A percentile compares a stretch with the other conserved stretches of the same genome.
Conservation (phyloP, 1,140 invertebrate genomes). For the Telenomus remus region DNA sequence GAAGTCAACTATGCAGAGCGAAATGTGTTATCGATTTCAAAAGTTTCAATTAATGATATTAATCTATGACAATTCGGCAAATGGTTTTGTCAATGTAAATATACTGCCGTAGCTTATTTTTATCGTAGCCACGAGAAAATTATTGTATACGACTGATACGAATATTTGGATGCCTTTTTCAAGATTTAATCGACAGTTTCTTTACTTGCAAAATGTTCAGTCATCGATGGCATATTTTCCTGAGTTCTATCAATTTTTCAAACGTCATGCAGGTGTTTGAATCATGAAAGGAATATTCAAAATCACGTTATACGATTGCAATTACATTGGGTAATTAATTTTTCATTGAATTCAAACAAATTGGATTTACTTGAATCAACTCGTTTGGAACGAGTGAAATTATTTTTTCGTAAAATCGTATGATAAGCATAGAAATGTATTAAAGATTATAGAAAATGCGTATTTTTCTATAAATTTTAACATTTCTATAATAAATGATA, state of each 20-base stretch:
- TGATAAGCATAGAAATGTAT: constrained; percentile 55
- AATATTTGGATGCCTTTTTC: constrained; percentile 50
- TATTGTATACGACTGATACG: constrained; percentile 54
- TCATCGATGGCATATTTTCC: constrained; percentile 37
- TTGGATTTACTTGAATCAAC: not conserved
- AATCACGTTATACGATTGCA: too few relatives aligned
- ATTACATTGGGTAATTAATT: too few relatives aligned
- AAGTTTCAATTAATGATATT: too few relatives aligned
- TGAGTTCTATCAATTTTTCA: not conserved
- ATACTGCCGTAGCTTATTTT: constrained; percentile 53
- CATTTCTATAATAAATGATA: constrained; percentile 55
- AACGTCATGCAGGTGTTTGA: too few relatives aligned
- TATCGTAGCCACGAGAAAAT: constrained; percentile 43
- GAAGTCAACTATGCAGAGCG: too few relatives aligned
- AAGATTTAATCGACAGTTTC: constrained; percentile 34
- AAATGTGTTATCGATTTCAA: too few relatives aligned
- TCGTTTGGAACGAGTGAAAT: not conserved
- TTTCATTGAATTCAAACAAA: not conserved
- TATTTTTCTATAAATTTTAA: constrained; percentile 59
- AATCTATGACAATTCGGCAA: not conserved
- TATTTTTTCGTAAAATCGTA: constrained; percentile 37
- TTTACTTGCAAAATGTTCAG: constrained; percentile 33
- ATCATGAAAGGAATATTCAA: too few relatives aligned
- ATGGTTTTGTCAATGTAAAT: constrained; percentile 4
- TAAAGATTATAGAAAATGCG: constrained; percentile 56